These are phyloP conservation scores for Harpegnathos saltator DNA, from an alignment of 1,140 invertebrate species.

Conservation along the genomic window DNA sequence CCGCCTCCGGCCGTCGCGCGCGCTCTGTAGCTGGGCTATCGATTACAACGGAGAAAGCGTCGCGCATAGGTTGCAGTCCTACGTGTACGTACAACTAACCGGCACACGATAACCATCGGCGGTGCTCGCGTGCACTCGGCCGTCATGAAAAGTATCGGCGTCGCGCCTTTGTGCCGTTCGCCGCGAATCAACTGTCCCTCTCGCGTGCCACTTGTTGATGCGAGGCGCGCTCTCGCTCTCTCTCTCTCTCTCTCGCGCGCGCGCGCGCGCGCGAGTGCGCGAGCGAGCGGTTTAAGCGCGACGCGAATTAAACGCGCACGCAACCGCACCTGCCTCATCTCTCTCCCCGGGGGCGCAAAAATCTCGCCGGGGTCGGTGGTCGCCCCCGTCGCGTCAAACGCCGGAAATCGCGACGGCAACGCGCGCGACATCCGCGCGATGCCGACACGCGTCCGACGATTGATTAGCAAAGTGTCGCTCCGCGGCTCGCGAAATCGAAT, in stretches of 20 bases:
- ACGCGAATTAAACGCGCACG: slow-evolving; percentile 55
- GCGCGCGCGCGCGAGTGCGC: slow-evolving; percentile 61
- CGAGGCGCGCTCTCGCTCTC: no score
- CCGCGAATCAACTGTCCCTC: slow-evolving; percentile 36
- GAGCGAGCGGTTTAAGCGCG: slow-evolving; percentile 55
- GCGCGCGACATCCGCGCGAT: no score
- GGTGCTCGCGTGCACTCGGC: slow-evolving; percentile 61
- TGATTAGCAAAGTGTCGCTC: no score
- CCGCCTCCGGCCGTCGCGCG: no score
- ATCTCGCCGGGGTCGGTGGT: background rate
- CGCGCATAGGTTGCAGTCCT: slow-evolving; percentile 4
- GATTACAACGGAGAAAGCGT: slow-evolving; percentile 48
- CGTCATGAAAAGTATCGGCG: slow-evolving; percentile 68
- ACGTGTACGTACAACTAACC: slow-evolving; percentile 8
- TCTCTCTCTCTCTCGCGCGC: no score
- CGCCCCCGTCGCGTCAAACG: background rate
- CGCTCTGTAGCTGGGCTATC: slow-evolving; percentile 24
- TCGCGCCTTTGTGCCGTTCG: slow-evolving; percentile 50
- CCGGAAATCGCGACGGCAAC: background rate
- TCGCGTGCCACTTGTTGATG: slow-evolving; percentile 72
- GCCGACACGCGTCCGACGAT: no score
- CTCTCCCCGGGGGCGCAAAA: slow-evolving; percentile 3
- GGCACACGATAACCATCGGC: slow-evolving; percentile 52
- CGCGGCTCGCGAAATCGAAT: no score
- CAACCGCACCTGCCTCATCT: slow-evolving; percentile 25